Evolutionary conservation across 1,140 invertebrate species (phyloP).

Genomic region (Pseudomyrmex concolor): DNA sequence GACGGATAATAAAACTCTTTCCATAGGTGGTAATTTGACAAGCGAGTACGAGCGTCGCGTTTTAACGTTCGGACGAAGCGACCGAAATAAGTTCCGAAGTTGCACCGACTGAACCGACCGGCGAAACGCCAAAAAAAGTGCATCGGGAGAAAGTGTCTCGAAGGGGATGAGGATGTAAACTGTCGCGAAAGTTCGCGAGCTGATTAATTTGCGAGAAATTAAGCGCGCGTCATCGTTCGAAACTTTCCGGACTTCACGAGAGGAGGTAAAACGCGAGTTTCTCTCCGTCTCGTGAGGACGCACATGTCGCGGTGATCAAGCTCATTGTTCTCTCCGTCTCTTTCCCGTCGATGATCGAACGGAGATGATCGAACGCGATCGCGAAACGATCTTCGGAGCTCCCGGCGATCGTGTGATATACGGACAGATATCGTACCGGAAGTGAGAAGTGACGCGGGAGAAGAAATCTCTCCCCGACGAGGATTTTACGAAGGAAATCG

Average conservation of each 20-base stretch:
- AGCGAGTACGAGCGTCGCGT: not conserved
- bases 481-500: not conserved
- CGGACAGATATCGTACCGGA: not conserved
- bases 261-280: not conserved
- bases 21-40: not conserved
- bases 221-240: not conserved
- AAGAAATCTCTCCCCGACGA: slow-evolving; percentile 12
- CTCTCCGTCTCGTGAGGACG: too few relatives aligned
- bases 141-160: not conserved
- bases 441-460: slow-evolving; percentile 16
- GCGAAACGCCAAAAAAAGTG: not conserved
- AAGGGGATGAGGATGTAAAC: slow-evolving; percentile 17
- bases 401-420: slow-evolving; percentile 30
- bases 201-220: not conserved
- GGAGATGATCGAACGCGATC: slow-evolving; percentile 36
- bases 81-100: not conserved
- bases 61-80: not conserved
- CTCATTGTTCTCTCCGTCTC: too few relatives aligned
- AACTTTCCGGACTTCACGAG: not conserved
- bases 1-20: not conserved
- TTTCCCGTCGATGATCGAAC: not conserved
- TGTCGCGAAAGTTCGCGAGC: not conserved
- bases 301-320: not conserved
- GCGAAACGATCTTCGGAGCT: not conserved
- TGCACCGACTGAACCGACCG: not conserved